These are phyloP conservation scores for Spilogale gracilis DNA, from an alignment of 2,113 vertebrate genomes.

Conservation along the genomic window DNA sequence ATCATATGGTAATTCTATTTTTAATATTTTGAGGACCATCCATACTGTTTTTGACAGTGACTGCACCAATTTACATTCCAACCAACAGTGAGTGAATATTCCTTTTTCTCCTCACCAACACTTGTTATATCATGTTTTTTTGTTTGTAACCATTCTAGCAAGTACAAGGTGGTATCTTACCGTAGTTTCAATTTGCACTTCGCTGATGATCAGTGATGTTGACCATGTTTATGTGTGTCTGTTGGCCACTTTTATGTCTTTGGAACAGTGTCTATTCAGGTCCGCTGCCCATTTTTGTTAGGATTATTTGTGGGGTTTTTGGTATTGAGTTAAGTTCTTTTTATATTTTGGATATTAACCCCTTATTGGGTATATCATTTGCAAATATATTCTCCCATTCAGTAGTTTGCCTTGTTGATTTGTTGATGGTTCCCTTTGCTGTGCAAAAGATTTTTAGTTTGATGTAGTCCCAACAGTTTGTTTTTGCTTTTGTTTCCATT, in stretches of 20 bases:
- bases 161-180: neutral
- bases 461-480: neutral
- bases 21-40: neutral
- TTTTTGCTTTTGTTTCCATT: neutral
- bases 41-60: neutral
- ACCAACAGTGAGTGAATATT: neutral
- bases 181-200: neutral
- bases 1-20: neutral
- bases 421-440: neutral
- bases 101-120: neutral
- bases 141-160: neutral
- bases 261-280: neutral
- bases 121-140: neutral
- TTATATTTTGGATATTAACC: neutral
- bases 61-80: neutral
- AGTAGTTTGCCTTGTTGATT: neutral
- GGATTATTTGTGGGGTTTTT: neutral
- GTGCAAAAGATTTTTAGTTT: neutral
- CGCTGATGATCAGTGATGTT: neutral
- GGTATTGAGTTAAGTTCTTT: neutral
- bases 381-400: neutral
- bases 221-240: neutral
- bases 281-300: neutral
- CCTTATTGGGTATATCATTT: neutral
- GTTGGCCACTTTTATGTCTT: neutral